Evolutionary conservation across 2,113 vertebrate species (phyloP).

Genomic region (Chloropsis cyanopogon): DNA sequence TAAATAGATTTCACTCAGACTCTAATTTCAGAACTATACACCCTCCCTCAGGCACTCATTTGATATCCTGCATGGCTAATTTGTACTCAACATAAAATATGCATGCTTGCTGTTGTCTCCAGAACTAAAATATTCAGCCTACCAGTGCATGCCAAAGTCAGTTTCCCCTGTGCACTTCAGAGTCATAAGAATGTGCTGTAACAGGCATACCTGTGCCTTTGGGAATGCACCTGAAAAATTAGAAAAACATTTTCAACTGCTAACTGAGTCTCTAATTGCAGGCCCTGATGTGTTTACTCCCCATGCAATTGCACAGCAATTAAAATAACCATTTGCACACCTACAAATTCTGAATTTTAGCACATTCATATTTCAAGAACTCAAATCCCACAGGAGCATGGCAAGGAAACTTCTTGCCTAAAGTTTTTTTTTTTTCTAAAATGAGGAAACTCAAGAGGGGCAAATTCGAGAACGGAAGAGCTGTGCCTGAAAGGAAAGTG

Average conservation of each 20-base stretch:
- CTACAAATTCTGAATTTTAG: background rate
- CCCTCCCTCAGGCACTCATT: conserved; percentile 50
- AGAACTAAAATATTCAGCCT: conserved; percentile 41
- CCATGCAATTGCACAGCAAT: conserved; percentile 38
- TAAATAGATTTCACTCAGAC: background rate
- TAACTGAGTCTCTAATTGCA: conserved; percentile 59
- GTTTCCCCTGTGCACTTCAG: conserved; percentile 25
- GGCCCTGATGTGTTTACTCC: conserved; percentile 39
- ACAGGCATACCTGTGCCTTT: conserved; percentile 48
- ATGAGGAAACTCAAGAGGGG: background rate
- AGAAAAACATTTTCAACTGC: conserved; percentile 48
- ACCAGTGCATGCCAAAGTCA: conserved; percentile 21
- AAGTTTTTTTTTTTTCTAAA: background rate
- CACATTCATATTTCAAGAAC: background rate
- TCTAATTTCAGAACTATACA: background rate
- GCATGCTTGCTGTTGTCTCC: background rate
- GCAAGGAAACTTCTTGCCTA: background rate
- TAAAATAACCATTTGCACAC: background rate
- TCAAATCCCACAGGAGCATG: background rate
- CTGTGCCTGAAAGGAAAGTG: background rate
- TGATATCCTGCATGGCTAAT: conserved; percentile 52
- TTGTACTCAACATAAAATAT: conserved; percentile 49
- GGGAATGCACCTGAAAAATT: conserved; percentile 61
- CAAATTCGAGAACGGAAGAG: background rate
- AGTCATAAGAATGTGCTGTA: conserved; percentile 51